Conservation (phyloP, 2,113 vertebrate genomes). For the Coptodon bakossiorum region DNA sequence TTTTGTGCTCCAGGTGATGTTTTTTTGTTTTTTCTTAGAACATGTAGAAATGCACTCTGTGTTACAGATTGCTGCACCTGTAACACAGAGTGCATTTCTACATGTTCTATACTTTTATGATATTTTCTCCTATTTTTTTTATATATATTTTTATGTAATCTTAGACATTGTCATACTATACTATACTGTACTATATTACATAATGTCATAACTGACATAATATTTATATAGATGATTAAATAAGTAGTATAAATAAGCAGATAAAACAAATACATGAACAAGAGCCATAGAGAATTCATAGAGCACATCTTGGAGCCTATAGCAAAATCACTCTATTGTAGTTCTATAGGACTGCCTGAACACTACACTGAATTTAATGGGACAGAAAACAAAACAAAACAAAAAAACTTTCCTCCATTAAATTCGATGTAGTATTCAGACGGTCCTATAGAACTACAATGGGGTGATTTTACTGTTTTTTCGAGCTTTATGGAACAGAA, state of each 20-base stretch:
- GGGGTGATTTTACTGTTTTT: not conserved
- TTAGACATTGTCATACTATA: not conserved
- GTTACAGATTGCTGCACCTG: no score
- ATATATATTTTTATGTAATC: not conserved
- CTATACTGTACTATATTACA: not conserved
- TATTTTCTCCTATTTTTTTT: no score
- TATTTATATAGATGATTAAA: not conserved
- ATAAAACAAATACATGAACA: not conserved
- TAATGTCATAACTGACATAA: not conserved
- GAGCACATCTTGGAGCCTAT: not conserved
- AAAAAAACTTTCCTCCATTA: accelerated
- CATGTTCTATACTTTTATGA: not conserved
- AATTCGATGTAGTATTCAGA: not conserved
- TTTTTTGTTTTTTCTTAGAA: not conserved
- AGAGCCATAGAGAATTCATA: not conserved
- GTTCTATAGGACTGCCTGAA: not conserved
- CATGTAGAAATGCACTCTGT: no score
- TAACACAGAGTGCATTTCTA: not conserved
- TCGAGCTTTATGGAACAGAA: not conserved
- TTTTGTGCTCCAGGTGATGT: not conserved
- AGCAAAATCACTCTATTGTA: not conserved
- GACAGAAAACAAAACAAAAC: not conserved
- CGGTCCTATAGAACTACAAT: not conserved
- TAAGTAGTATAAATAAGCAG: not conserved
- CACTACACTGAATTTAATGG: not conserved